Conservation (phyloP, 2,113 vertebrate species). For the Prolemur simus region DNA sequence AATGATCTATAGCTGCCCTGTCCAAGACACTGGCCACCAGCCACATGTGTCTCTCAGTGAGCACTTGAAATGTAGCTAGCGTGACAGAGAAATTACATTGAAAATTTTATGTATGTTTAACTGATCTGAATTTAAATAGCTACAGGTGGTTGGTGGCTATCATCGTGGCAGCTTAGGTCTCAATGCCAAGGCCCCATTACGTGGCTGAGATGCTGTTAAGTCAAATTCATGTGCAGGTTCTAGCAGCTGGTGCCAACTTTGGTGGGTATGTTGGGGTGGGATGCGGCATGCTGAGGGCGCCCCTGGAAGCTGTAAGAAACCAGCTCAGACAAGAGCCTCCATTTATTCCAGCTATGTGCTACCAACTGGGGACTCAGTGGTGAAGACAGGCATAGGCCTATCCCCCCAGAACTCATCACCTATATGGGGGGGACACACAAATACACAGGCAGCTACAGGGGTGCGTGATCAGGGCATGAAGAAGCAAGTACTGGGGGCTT, state of each 20-base stretch:
- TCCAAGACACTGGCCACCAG: not conserved
- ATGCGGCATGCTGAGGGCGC: not conserved
- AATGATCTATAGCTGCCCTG: not conserved
- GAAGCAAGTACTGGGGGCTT: not conserved
- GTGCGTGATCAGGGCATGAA: not conserved
- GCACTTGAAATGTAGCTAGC: not conserved
- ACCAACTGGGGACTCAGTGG: not conserved
- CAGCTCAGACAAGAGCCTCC: not conserved
- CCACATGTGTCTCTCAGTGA: not conserved
- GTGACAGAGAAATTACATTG: not conserved
- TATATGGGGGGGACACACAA: not conserved
- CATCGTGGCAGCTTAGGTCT: not conserved
- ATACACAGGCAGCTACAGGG: not conserved
- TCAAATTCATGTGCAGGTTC: not conserved
- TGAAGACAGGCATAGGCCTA: not conserved
- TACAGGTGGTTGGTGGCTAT: not conserved
- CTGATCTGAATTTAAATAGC: not conserved
- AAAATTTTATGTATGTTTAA: not conserved
- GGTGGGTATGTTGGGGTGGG: not conserved
- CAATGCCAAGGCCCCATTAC: not conserved
- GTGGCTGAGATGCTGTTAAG: not conserved
- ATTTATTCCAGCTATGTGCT: not conserved
- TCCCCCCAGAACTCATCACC: not conserved
- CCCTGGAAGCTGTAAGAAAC: not conserved
- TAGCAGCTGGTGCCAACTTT: not conserved